These are phyloP conservation scores for Cichladusa arquata DNA, from an alignment of 2,113 vertebrate genomes.

Conservation along the genomic window DNA sequence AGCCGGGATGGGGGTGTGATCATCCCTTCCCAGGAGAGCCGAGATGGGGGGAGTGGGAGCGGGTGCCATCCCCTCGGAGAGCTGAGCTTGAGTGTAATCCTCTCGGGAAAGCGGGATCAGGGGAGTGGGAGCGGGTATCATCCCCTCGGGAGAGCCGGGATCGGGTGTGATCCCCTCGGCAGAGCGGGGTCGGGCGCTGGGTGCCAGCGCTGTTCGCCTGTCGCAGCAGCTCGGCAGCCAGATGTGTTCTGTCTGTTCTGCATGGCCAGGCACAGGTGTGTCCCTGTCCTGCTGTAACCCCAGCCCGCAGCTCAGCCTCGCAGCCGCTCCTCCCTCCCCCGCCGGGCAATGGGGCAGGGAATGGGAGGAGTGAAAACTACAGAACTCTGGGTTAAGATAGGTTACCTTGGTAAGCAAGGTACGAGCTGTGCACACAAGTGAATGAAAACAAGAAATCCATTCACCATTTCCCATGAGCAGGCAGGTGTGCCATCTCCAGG, in stretches of 20 bases:
- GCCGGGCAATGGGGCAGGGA: too few relatives aligned
- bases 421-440: too few relatives aligned
- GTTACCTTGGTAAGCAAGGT: neutral
- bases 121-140: too few relatives aligned
- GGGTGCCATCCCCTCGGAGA: too few relatives aligned
- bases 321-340: neutral
- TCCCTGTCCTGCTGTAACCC: neutral
- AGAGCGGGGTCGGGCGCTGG: neutral
- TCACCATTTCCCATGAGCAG: neutral
- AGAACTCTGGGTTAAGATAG: neutral
- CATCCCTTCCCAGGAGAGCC: too few relatives aligned
- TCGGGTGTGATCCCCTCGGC: too few relatives aligned
- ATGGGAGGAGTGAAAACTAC: neutral
- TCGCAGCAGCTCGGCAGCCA: neutral
- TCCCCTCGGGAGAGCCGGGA: neutral
- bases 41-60: too few relatives aligned
- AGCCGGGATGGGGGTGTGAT: too few relatives aligned
- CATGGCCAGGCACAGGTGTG: neutral
- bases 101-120: neutral
- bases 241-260: neutral
- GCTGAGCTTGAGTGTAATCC: too few relatives aligned
- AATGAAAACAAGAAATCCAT: neutral
- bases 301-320: neutral
- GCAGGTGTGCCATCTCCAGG: neutral
- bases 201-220: rapidly evolving